Base-by-base conservation (phyloP, 1,140 invertebrate species). In the Tenebrio molitor region DNA sequence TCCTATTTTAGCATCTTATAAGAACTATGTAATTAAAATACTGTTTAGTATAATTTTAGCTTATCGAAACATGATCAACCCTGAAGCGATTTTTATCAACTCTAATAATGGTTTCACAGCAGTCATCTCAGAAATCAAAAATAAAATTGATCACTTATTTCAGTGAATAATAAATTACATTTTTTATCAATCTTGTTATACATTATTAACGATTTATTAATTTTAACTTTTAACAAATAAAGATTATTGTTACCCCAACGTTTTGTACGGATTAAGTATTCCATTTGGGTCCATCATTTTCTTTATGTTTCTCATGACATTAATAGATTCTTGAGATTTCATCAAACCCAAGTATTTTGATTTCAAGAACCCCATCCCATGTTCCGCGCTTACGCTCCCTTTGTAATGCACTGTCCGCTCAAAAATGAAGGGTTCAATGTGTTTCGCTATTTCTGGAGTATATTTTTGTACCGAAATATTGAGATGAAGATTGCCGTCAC, bases 261-360 rank as follows among this genome's bases (percentile, higher is more conserved):
- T 90, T 88, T 99, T 99, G 79, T 99, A 99, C 0, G 97, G 97
- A 84, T 99, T 99, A 0, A 99, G 86, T 77, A 99, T 99, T 23
- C 89, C 88, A 65, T 96, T 95, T 0, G 97, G 97, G 85, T 99
- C 97, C 85, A 98, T 89, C 0, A 94, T 76, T 39, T 84, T 84
- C 81, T 99, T 99, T 7, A 99, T 81, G 33, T 91, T 83, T 15
- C 87, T 88, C 96, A 98, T 99, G 0, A 96, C 83, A 3, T 86
- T 75, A 7, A 98, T 88, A 1, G 92, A 89, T 19, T 88, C 86
- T 5, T 84, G 44, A 23, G 90, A 88, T 85, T 97, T 97, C 29
- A 92, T 93, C 81, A 92, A 91, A 69, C 91, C 88, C 8, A 99
- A 88, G 84, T 91, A 97, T 69, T 95, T 87, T 16, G 90, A 89